Base-by-base conservation (phyloP, 2,797 vertebrate genomes). In the Thaleichthys pacificus region DNA sequence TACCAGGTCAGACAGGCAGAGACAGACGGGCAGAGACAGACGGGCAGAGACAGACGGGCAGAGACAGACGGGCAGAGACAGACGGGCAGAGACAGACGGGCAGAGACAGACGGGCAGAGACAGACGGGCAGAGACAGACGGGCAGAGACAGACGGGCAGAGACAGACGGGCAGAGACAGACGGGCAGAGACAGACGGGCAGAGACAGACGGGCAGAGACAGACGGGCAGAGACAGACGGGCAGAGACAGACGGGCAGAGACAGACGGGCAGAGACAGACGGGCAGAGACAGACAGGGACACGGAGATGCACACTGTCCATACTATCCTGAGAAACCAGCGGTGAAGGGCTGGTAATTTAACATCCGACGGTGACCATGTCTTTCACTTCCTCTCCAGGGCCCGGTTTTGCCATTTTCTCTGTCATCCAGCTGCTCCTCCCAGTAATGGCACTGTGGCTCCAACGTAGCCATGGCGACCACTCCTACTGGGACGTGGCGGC, bases 381-480 rank as follows among this genome's bases (percentile, higher is more conserved):
- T 19, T 8, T 24, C 60, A 3, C 22, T 24, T 24, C 60, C 60
- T 26, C 2, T 5, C 60, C 85, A 99, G 97, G 97, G 28, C 97
- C 97, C 0, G 96, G 95, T 1, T 99, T 99, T 66, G 97, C 94
- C 77, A 96, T 99, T 84, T 99, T 97, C 71, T 94, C 95, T 0
- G 96, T 99, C 75, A 95, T 96, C 79, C 96, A 98, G 87, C 95
- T 98, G 61, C 95, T 99, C 66, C 95, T 99, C 70, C 97, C 97
- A 1, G 96, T 97, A 75, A 97, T 99, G 96, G 93, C 97, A 1
- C 91, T 97, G 24, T 99, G 97, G 97, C 94, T 99, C 71, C 93
- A 95, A 77, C 96, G 97, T 69, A 98, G 95, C 85, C 96, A 96
- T 0, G 95, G 95, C 56, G 96, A 98, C 86, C 96, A 97, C 85